Evolutionary conservation across 23 tunicate genomes (phyloP).

Genomic region (Styela plicata): DNA sequence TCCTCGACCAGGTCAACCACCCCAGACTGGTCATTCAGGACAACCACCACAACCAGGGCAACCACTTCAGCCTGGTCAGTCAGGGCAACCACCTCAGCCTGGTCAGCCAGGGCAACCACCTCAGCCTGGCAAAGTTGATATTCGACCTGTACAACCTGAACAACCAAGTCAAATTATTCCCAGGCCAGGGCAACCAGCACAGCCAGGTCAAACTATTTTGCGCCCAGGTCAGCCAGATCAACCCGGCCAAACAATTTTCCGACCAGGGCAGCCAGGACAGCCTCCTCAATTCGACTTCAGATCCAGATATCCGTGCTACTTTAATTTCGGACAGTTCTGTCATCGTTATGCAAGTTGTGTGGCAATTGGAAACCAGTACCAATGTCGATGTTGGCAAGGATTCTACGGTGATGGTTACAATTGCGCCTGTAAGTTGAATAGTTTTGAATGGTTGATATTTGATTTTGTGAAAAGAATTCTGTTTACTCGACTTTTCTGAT

Average conservation of each 20-base stretch:
- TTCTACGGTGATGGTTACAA: slow-evolving; percentile 1
- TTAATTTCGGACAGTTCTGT: not conserved
- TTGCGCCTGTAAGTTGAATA: not conserved
- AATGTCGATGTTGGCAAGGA: slow-evolving; percentile 2
- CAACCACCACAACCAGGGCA: slow-evolving; percentile 25
- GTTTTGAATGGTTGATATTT: no score
- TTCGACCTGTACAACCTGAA: slow-evolving; percentile 28
- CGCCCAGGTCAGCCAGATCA: slow-evolving; percentile 3
- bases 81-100: slow-evolving; percentile 22
- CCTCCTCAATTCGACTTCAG: not conserved
- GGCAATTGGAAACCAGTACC: not conserved
- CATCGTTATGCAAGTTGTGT: not conserved
- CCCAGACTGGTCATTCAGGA: slow-evolving; percentile 13
- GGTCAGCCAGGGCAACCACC: slow-evolving; percentile 15
- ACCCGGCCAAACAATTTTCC: not conserved
- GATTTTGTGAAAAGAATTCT: no score
- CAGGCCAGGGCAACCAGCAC: slow-evolving; percentile 13
- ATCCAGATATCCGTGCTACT: not conserved
- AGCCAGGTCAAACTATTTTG: not conserved
- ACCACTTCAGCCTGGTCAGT: slow-evolving; percentile 19
- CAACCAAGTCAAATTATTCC: slow-evolving; percentile 1
- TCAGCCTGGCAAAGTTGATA: not conserved
- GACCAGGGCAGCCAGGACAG: slow-evolving; percentile 30
- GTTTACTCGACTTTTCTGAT: no score
- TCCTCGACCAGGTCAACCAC: not conserved